These are phyloP conservation scores for Strigops habroptila DNA, from an alignment of 2,113 vertebrate genomes.

Conservation along the genomic window DNA sequence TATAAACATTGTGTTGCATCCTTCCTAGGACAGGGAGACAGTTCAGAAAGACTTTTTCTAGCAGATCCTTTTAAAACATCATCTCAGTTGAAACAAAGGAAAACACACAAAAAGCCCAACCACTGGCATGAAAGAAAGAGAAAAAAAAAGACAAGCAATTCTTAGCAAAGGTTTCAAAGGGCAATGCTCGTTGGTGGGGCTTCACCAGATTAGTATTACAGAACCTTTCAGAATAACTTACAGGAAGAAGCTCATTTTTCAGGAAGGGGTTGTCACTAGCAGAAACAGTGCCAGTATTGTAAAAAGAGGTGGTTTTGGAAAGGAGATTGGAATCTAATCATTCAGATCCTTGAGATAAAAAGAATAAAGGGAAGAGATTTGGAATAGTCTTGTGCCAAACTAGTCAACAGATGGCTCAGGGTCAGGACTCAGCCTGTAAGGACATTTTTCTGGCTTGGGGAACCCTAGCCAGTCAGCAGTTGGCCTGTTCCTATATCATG, in stretches of 20 bases:
- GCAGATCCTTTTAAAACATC: neutral
- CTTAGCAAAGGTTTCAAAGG: neutral
- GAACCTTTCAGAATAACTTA: slow-evolving; percentile 3
- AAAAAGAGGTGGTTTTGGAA: neutral
- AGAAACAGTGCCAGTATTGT: neutral
- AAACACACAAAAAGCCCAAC: neutral
- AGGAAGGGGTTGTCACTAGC: neutral
- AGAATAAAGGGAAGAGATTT: neutral
- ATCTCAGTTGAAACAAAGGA: neutral
- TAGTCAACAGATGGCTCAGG: neutral
- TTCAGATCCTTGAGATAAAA: neutral
- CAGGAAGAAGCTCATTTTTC: neutral
- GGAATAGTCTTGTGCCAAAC: neutral
- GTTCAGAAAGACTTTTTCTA: neutral
- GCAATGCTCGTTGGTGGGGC: neutral
- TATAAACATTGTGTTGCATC: neutral
- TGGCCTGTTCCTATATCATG: neutral
- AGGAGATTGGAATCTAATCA: neutral
- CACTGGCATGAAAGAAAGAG: neutral
- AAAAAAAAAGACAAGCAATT: neutral
- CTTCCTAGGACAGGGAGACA: neutral
- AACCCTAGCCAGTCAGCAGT: neutral
- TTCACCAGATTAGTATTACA: neutral
- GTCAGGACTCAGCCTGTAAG: neutral
- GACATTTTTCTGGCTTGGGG: neutral